Base-by-base conservation (phyloP, 2,113 vertebrate species). In the Prochilodus magdalenae region DNA sequence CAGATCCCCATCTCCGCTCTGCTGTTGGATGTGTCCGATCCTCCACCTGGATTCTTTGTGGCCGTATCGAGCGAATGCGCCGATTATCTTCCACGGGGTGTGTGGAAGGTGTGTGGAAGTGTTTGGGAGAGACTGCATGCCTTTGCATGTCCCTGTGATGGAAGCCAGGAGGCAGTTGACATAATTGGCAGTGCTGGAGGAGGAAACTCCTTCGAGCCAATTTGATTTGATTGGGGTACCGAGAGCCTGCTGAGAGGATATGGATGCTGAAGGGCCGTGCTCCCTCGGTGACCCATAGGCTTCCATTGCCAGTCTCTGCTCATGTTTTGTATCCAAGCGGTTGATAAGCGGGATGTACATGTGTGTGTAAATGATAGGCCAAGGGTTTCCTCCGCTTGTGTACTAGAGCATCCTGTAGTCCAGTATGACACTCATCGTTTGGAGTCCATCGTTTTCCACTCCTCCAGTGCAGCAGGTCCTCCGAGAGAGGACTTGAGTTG, bases 141-240 rank as follows among this genome's bases (percentile, higher is more conserved):
- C 14, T 44, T 49, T 59, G 47, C 66, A 51, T 80, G 59, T 79
- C 59, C 55, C 15, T 33, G 16, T 77, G 66, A 74, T 36, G 1
- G 29, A 63, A 30, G 77, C 13, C 60, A 60, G 73, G 36, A 57
- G 8, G 4, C 77, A n/a, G 15, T 78, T 49, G 8, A 60, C 40
- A 65, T 30, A 73, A 73, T 70, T 74, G 15, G 73, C 13, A 16
- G 83, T 86, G 73, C 78, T 67, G 11, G 3, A 73, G 82, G 77
- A 75, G 16, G 0, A n/a, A 13, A 63, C 55, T 22, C 63, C 65
- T 60, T n/a, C 73, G 66, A 73, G 40, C 44, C 71, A 59, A 79
- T 82, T 13, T 36, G 75, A 79, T 82, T 13, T 36, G 75, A 65
- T 27, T 36, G 79, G 75, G 47, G 47, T 24, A 13, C 49, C 24